phyloP scores from a whole-genome alignment of 2,888 invertebrate species.

The Andrena chrysosceles region DNA sequence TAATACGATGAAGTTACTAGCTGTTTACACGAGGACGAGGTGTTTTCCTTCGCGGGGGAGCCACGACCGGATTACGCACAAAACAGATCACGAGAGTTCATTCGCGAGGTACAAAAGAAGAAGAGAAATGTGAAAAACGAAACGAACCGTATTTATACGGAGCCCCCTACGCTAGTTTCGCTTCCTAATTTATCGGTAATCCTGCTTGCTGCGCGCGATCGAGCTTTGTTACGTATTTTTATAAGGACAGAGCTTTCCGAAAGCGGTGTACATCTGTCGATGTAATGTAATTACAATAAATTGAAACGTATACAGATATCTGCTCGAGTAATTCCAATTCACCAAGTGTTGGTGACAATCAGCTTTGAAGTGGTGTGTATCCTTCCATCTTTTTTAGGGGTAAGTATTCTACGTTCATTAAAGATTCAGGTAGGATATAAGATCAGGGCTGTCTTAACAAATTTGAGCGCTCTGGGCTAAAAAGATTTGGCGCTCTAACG shows the following conservation, averaged over 20 bases:
- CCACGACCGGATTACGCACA: slow-evolving; percentile 52
- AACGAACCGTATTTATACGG: slow-evolving; percentile 48
- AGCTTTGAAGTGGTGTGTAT: not conserved
- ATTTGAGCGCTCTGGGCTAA: too few relatives aligned
- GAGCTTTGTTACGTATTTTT: slow-evolving; percentile 84
- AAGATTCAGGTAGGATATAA: too few relatives aligned
- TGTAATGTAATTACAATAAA: slow-evolving; percentile 76
- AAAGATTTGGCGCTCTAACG: too few relatives aligned
- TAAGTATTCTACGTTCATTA: too few relatives aligned
- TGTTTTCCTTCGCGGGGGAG: slow-evolving; percentile 14
- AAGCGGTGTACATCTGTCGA: slow-evolving; percentile 76
- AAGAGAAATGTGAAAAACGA: slow-evolving; percentile 13
- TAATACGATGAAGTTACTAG: slow-evolving; percentile 21
- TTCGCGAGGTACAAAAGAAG: slow-evolving; percentile 50
- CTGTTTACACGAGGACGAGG: slow-evolving; percentile 7
- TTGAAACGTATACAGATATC: slow-evolving; percentile 41
- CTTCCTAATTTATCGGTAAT: slow-evolving; percentile 77
- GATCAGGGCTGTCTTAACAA: too few relatives aligned
- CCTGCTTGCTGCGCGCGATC: slow-evolving; percentile 78
- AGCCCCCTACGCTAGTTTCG: slow-evolving; percentile 72
- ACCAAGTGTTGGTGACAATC: too few relatives aligned
- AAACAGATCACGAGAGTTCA: slow-evolving; percentile 41
- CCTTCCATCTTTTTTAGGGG: not conserved
- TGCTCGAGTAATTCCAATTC: not conserved
- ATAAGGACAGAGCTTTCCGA: slow-evolving; percentile 80